Percentiles rank a stretch among this genome's conserved stretches.
These are phyloP conservation scores for Engystomops pustulosus DNA, from an alignment of 2,113 vertebrate genomes.

Conservation along the genomic window DNA sequence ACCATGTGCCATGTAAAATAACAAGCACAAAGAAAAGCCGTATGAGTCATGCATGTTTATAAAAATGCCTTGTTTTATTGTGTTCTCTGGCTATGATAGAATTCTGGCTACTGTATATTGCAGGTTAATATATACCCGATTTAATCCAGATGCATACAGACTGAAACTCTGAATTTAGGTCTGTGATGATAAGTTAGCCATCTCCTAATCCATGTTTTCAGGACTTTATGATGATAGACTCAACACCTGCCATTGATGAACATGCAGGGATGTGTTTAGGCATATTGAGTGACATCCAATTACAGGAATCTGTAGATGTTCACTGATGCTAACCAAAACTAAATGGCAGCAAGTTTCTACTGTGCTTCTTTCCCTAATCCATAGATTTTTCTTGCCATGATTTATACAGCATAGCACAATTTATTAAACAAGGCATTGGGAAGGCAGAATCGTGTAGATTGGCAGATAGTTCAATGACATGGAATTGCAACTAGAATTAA, in stretches of 20 bases:
- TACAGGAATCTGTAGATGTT: conserved; percentile 60
- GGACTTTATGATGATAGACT: conserved; percentile 14
- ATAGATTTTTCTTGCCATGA: background rate
- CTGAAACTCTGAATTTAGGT: conserved; percentile 65
- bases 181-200: conserved; percentile 69
- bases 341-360: conserved; percentile 56
- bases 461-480: background rate
- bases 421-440: background rate
- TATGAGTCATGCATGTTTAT: background rate
- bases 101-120: background rate
- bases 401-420: background rate
- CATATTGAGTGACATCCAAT: conserved; percentile 64
- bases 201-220: conserved; percentile 63
- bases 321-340: conserved; percentile 61
- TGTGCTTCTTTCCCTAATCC: conserved; percentile 13
- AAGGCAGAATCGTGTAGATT: background rate
- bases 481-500: background rate
- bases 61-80: background rate
- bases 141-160: conserved; percentile 62
- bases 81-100: background rate
- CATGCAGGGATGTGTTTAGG: conserved; percentile 63
- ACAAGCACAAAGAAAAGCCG: no score
- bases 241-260: conserved; percentile 46
- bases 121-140: conserved; percentile 5
- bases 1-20: conserved; percentile 20